A percentile compares a stretch with the other conserved stretches of the same genome.
Evolutionary conservation across 2,888 invertebrate species (phyloP).

Genomic region (Lasioglossum leucozonium): DNA sequence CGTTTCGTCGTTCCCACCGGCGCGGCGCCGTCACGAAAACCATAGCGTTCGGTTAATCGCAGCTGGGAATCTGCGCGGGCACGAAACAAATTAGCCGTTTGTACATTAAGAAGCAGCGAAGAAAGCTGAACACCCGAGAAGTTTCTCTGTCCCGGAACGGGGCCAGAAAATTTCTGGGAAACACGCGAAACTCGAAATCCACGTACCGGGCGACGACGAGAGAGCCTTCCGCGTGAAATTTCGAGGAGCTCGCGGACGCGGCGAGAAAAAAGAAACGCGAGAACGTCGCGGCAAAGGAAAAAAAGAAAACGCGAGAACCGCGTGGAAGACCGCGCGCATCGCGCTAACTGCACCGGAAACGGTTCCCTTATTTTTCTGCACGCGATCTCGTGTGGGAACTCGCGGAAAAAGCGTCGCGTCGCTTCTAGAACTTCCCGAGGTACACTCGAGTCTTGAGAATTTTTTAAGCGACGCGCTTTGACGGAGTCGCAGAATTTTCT

Average conservation of each 20-base stretch:
- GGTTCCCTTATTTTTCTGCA: conserved; percentile 31
- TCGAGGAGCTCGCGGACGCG: neutral
- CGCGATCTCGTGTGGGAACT: conserved; percentile 4
- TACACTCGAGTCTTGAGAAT: too few species aligned
- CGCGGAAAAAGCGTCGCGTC: conserved; percentile 4
- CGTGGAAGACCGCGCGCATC: neutral
- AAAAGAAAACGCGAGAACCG: neutral
- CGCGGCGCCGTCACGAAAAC: neutral
- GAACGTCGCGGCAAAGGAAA: neutral
- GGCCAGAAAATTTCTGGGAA: neutral
- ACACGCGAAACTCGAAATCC: neutral
- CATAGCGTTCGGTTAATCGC: neutral
- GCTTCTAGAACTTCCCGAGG: too few species aligned
- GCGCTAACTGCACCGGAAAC: conserved; percentile 31
- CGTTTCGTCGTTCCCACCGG: neutral
- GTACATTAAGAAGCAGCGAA: neutral
- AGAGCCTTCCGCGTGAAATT: neutral
- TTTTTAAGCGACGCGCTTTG: too few species aligned
- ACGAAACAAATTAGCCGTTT: neutral
- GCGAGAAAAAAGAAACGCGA: neutral
- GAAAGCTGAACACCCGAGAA: neutral
- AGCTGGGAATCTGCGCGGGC: neutral
- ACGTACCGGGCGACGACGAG: too few species aligned
- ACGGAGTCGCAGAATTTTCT: too few species aligned
- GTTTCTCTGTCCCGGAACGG: neutral